Percentiles rank a stretch among this genome's conserved stretches.
phyloP scores from a whole-genome alignment of 2,888 invertebrate species.

The Lepas anatifera region DNA sequence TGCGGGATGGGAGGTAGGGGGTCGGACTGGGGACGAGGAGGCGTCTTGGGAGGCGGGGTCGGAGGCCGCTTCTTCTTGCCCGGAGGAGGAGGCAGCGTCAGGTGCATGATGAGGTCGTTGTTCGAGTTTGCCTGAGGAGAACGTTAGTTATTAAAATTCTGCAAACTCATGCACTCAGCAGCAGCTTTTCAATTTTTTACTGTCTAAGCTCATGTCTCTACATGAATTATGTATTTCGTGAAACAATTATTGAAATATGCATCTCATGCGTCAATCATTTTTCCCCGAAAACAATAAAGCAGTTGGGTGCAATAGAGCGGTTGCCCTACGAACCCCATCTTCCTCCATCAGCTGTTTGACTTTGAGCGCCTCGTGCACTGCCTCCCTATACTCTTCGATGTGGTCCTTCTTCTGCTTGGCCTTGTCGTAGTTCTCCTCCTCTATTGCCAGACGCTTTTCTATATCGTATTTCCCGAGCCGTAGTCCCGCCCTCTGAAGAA shows the following conservation, averaged over 20 bases:
- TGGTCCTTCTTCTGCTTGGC: conserved; percentile 78
- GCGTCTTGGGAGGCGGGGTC: conserved; percentile 13
- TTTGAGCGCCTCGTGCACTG: conserved; percentile 59
- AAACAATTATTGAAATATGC: too few relatives aligned
- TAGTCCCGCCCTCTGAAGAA: conserved; percentile 56
- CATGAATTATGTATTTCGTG: too few relatives aligned
- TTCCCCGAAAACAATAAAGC: background rate
- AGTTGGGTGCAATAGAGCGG: too few relatives aligned
- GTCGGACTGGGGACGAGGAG: background rate
- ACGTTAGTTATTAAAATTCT: too few relatives aligned
- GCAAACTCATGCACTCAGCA: too few relatives aligned
- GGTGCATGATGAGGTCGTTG: background rate
- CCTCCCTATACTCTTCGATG: conserved; percentile 68
- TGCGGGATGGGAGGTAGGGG: conserved; percentile 18
- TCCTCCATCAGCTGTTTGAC: conserved; percentile 66
- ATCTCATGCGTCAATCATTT: too few relatives aligned
- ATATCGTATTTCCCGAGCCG: conserved; percentile 78
- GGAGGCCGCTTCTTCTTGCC: conserved; percentile 16
- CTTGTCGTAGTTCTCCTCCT: conserved; percentile 81
- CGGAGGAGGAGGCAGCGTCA: conserved; percentile 16
- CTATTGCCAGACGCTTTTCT: conserved; percentile 83
- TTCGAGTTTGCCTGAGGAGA: background rate
- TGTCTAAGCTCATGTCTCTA: too few relatives aligned
- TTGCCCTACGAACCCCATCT: conserved; percentile 47
- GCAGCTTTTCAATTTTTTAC: too few relatives aligned